Evolutionary conservation across 2,113 vertebrate species (phyloP).

Genomic region (Crotalus tigris): DNA sequence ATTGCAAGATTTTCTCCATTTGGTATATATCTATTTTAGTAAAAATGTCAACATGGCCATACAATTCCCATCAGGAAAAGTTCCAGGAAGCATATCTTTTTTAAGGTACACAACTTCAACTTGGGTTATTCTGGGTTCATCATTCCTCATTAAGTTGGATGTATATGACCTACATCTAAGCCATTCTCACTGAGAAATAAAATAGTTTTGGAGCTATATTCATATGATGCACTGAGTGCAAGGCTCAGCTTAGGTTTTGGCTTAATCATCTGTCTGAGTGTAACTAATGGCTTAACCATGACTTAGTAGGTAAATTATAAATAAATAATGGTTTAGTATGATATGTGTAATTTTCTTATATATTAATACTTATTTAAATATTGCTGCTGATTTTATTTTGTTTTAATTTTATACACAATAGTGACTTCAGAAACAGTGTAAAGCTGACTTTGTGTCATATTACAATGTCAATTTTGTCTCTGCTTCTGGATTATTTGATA

Average conservation of each 20-base stretch:
- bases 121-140: neutral
- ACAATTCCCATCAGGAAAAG: neutral
- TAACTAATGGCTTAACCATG: neutral
- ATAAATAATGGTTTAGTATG: neutral
- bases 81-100: neutral
- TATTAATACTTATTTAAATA: neutral
- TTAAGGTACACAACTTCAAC: neutral
- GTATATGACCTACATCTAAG: neutral
- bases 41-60: neutral
- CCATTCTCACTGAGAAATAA: neutral
- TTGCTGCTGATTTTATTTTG: neutral
- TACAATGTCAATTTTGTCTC: neutral
- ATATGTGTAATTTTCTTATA: neutral
- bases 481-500: neutral
- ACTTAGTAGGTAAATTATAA: neutral
- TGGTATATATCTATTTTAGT: neutral
- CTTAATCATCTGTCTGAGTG: neutral
- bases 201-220: neutral
- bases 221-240: neutral
- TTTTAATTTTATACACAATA: neutral
- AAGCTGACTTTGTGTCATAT: neutral
- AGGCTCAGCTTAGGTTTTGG: neutral
- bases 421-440: neutral
- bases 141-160: neutral
- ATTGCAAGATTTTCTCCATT: neutral